These are phyloP conservation scores for Actinia equina DNA, from an alignment of 64 coral and sea anemone genomes.

Conservation along the genomic window DNA sequence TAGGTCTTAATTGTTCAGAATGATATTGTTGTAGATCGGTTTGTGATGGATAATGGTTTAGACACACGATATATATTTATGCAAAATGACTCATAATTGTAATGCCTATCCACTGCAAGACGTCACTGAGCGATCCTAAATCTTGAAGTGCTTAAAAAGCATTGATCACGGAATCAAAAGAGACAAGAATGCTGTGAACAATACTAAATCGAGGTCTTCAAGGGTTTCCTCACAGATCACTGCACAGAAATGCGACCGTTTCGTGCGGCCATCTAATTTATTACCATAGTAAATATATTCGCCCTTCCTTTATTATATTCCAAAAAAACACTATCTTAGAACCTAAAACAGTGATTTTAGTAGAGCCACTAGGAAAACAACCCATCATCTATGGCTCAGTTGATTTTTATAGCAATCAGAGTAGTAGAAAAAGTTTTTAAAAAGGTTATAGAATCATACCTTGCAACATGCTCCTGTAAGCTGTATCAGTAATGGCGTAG, in stretches of 20 bases:
- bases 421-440: background rate
- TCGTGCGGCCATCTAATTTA: background rate
- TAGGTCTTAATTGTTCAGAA: background rate
- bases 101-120: background rate
- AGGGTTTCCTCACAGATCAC: conserved; percentile 10
- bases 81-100: background rate
- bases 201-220: background rate
- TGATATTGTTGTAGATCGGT: background rate
- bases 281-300: conserved; percentile 5
- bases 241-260: conserved; percentile 1
- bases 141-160: background rate
- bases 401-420: background rate
- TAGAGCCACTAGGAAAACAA: background rate
- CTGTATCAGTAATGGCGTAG: conserved; percentile 98
- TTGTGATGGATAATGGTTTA: background rate
- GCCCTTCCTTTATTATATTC: background rate
- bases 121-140: background rate
- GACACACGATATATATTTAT: background rate
- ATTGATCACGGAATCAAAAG: background rate
- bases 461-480: conserved; percentile 98
- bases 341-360: background rate
- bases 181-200: background rate
- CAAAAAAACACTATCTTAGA: background rate
- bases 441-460: conserved; percentile 36
- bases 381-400: background rate